Evolutionary conservation across 2,797 vertebrate genomes (phyloP).

Genomic region (Acanthornis magna): DNA sequence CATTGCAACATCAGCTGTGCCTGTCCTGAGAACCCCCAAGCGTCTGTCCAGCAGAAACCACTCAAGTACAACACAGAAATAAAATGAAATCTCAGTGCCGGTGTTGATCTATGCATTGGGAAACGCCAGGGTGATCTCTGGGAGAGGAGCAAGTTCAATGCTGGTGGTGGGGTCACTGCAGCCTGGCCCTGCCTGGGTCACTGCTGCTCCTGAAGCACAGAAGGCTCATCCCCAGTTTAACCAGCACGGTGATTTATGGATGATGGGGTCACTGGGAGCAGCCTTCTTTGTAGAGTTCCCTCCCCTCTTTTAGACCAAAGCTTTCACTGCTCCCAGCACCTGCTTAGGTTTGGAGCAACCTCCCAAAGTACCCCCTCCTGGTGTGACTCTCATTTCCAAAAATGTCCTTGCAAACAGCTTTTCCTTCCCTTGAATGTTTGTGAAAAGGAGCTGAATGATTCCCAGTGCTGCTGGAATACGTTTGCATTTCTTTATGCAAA

Average conservation of each 20-base stretch:
- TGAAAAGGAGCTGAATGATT: rapidly evolving
- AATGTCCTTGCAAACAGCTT: background rate
- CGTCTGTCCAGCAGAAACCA: background rate
- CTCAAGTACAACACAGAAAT: background rate
- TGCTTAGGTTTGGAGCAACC: rapidly evolving
- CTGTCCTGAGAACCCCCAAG: background rate
- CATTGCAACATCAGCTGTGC: background rate
- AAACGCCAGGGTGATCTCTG: rapidly evolving
- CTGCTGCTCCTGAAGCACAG: rapidly evolving
- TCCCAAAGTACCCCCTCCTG: background rate
- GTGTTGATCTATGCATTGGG: rapidly evolving
- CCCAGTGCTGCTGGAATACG: background rate
- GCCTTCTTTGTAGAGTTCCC: background rate
- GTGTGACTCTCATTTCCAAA: background rate
- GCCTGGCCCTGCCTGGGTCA: background rate
- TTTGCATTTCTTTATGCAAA: background rate
- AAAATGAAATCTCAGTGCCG: background rate
- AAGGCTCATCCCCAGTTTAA: background rate
- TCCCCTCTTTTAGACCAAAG: background rate
- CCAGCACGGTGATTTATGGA: background rate
- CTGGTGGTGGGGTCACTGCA: background rate
- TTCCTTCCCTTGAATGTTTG: background rate
- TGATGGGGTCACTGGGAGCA: background rate
- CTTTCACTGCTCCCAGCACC: background rate
- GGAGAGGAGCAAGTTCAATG: background rate